Conservation (phyloP, 2,113 vertebrate species). For the Stercorarius parasiticus region DNA sequence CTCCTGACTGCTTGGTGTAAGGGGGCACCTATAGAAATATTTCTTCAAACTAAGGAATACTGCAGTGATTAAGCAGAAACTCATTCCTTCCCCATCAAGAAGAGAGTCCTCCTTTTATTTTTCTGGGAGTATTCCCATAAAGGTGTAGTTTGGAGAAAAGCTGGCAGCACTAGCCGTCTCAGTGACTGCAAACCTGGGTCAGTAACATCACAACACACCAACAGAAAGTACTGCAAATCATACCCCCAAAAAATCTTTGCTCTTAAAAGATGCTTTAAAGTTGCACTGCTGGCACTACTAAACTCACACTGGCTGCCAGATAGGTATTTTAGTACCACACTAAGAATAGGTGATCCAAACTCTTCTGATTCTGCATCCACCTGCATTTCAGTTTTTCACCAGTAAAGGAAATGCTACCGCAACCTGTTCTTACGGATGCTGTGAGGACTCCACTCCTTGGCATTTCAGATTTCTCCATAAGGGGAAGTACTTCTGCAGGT, state of each 20-base stretch:
- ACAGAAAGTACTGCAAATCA: neutral
- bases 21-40: neutral
- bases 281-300: neutral
- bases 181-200: neutral
- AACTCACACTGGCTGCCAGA: neutral
- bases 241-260: accelerated
- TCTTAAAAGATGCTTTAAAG: neutral
- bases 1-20: neutral
- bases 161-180: neutral
- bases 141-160: neutral
- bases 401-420: accelerated
- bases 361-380: neutral
- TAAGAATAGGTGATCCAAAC: neutral
- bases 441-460: neutral
- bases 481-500: neutral
- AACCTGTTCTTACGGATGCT: neutral
- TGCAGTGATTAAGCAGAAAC: neutral
- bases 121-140: neutral
- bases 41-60: neutral
- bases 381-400: neutral
- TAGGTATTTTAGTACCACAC: neutral
- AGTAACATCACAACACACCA: neutral
- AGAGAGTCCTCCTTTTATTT: neutral
- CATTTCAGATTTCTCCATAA: neutral
- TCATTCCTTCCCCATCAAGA: neutral